Evolutionary conservation across 1,140 invertebrate genomes (phyloP).

Genomic region (Meteorus sp.): DNA sequence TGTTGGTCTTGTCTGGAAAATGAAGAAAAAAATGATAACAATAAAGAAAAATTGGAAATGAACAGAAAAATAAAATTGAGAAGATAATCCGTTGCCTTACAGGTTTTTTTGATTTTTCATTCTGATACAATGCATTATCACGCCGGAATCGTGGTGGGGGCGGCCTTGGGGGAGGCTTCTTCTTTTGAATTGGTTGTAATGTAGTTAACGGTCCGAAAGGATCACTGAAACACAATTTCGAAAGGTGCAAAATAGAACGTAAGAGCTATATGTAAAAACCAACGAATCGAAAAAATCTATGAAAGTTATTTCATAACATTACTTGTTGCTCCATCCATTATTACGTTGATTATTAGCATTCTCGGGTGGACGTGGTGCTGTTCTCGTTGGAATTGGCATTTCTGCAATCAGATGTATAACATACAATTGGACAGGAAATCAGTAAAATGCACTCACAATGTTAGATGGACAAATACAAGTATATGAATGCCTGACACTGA

Average conservation of each 20-base stretch:
- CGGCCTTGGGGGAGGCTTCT: constrained; percentile 55
- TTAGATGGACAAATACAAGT: constrained; percentile 17
- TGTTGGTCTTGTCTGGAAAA: constrained; percentile 45
- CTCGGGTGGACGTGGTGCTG: constrained; percentile 48
- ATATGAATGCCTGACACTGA: constrained; percentile 40
- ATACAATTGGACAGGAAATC: constrained; percentile 16
- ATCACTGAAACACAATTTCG: constrained; percentile 34
- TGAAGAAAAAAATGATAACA: constrained; percentile 1
- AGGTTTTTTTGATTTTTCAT: constrained; percentile 45
- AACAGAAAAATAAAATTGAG: constrained; percentile 11
- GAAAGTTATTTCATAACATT: constrained; percentile 24
- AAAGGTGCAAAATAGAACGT: background rate
- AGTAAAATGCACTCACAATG: constrained; percentile 14
- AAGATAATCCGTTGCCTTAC: constrained; percentile 35
- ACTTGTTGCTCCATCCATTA: constrained; percentile 45
- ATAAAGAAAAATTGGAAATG: background rate
- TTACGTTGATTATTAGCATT: constrained; percentile 35
- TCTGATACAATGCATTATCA: constrained; percentile 35
- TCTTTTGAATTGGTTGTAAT: constrained; percentile 45
- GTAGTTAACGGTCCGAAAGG: constrained; percentile 38
- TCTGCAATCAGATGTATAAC: constrained; percentile 37
- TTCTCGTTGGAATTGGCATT: constrained; percentile 51
- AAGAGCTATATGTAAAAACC: constrained; percentile 3
- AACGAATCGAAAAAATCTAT: constrained; percentile 13
- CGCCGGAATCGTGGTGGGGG: constrained; percentile 53